Evolutionary conservation across 2,888 invertebrate species (phyloP).

Genomic region (Mechanitis mazaeus): DNA sequence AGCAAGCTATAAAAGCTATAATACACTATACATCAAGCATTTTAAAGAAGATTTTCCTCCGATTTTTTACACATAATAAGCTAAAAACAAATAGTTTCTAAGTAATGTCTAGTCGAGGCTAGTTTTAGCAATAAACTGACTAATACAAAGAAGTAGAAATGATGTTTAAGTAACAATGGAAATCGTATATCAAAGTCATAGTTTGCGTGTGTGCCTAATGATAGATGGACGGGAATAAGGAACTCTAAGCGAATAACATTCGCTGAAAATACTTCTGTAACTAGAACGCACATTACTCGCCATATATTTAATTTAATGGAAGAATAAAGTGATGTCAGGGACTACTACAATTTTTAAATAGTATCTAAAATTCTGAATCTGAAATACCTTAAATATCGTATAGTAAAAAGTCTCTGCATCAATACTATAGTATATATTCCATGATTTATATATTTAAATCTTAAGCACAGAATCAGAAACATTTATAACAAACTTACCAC

Average conservation of each 20-base stretch:
- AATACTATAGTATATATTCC: no score
- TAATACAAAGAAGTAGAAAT: no score
- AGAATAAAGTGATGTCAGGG: neutral
- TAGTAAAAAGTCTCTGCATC: no score
- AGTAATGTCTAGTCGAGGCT: no score
- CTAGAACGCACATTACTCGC: conserved; percentile 11
- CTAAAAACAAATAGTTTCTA: no score
- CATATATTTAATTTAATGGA: conserved; percentile 4
- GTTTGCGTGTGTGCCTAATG: conserved; percentile 23
- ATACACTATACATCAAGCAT: no score
- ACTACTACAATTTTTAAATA: neutral
- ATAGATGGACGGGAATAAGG: conserved; percentile 17
- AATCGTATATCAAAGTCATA: conserved; percentile 18
- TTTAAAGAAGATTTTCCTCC: no score
- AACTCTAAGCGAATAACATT: conserved; percentile 13
- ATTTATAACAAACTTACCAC: conserved; percentile 61
- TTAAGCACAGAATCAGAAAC: neutral
- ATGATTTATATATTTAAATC: neutral
- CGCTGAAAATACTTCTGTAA: conserved; percentile 15
- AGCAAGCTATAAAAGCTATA: no score
- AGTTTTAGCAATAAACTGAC: no score
- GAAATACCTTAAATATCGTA: no score
- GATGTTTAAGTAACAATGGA: conserved; percentile 4
- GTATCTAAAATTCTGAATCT: no score
- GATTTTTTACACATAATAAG: no score